Evolutionary conservation across 2,113 vertebrate genomes (phyloP), one percentile per base, ranked within the genome.

Genomic region (Regulus satrapa): DNA sequence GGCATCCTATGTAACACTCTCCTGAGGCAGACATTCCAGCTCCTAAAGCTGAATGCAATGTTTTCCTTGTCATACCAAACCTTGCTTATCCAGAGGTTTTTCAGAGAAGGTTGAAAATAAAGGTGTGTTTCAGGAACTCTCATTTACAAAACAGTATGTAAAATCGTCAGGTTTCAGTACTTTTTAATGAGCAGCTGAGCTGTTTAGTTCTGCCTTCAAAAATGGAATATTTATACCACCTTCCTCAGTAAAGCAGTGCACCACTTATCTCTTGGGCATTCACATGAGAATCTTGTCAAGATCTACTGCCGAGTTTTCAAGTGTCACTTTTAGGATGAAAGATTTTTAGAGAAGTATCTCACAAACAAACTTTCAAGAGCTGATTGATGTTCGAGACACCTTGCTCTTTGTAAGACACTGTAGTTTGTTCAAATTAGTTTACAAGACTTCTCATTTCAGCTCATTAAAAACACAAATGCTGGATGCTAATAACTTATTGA

Each of bases 371-470:
- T 94, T 96, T 66, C 87, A 84, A 49, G 67, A 95, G 85, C 0
- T 89, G 77, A 92, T 46, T 95, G 75, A 94, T 97, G 81, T 92
- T 78, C 73, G 48, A 92, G 34, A 21, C 61, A 87, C 62, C 48
- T 85, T 91, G 61, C 66, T 92, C 67, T 49, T 73, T 93, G 64
- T 84, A 94, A 89, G 81, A 41, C 31, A 62, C 24, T 80, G 28
- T 38, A 91, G 86, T 94, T 97, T 94, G 81, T 89, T 97, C 90
- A 97, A 92, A 91, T 96, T 95, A 92, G 85, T 71, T 91, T 96
- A 96, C 90, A 97, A 94, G 94, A 62, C 11, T 93, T 94, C 69
- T 92, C 62, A 89, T 92, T 97, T 90, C 43, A 82, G 72, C 72
- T 83, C 52, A 81, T 92, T 97, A 96, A 94, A 97, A 96, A 58